These are phyloP conservation scores for Sapayoa aenigma DNA, from an alignment of 2,113 vertebrate species.

Conservation along the genomic window DNA sequence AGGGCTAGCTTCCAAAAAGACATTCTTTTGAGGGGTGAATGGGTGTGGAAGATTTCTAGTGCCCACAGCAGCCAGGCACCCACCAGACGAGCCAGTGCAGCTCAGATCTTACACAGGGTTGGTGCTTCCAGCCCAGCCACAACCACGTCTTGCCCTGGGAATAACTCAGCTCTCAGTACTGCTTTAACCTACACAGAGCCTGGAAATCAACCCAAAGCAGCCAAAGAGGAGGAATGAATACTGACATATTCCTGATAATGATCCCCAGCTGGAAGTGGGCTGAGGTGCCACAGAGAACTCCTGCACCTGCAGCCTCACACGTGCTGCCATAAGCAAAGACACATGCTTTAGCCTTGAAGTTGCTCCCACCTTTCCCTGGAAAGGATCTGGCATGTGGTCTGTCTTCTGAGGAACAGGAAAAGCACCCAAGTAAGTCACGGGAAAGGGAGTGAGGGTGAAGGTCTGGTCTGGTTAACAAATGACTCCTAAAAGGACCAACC, in stretches of 20 bases:
- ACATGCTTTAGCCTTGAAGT: neutral
- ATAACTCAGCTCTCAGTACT: neutral
- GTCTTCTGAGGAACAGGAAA: neutral
- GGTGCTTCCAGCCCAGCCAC: neutral
- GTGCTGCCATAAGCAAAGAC: neutral
- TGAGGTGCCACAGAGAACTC: neutral
- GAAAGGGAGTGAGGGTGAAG: neutral
- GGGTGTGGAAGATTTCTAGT: neutral
- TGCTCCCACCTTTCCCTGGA: neutral
- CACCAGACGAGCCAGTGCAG: neutral
- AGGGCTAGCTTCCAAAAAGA: neutral
- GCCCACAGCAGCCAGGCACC: neutral
- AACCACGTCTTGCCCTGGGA: neutral
- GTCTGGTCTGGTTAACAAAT: neutral
- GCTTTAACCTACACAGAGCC: neutral
- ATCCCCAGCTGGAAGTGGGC: neutral
- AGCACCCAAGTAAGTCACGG: neutral
- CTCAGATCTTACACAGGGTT: neutral
- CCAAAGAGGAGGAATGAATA: neutral
- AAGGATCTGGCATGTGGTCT: rapidly evolving
- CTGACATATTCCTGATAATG: neutral
- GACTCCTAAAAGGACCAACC: neutral
- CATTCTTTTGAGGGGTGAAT: neutral
- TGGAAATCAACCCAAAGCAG: neutral
- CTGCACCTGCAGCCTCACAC: neutral